Conservation (phyloP, 2,113 vertebrate genomes). For the Anolis carolinensis region DNA sequence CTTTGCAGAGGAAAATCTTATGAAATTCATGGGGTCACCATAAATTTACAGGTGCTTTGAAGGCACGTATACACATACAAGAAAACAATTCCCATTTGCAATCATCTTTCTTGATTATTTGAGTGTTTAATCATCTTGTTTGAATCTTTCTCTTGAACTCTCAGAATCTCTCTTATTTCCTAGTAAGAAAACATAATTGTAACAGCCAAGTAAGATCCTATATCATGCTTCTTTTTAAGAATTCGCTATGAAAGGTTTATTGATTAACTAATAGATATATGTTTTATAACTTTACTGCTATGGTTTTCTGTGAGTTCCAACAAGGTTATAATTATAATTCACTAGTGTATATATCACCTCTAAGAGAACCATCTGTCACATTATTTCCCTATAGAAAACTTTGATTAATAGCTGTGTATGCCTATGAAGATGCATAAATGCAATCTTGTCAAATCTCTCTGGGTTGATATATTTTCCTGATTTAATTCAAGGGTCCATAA, state of each 20-base stretch:
- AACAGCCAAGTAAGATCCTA: not conserved
- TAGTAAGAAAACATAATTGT: conserved; percentile 13
- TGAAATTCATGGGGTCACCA: no score
- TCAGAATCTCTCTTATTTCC: not conserved
- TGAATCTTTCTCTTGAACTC: not conserved
- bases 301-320: not conserved
- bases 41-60: no score
- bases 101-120: not conserved
- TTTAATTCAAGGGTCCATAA: not conserved
- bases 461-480: not conserved
- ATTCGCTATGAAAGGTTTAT: conserved; percentile 14
- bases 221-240: not conserved
- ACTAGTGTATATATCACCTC: conserved; percentile 14
- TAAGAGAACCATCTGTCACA: not conserved
- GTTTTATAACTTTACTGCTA: not conserved
- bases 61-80: not conserved
- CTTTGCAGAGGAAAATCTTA: no score
- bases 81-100: not conserved
- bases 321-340: conserved; percentile 4
- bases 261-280: not conserved
- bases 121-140: not conserved
- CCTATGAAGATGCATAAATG: not conserved
- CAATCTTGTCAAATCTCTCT: not conserved
- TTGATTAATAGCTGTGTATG: not conserved
- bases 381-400: not conserved